Evolutionary conservation across 2,888 invertebrate genomes (phyloP), one percentile per base, ranked within the genome.

Genomic region (Tenthredo distinguenda): DNA sequence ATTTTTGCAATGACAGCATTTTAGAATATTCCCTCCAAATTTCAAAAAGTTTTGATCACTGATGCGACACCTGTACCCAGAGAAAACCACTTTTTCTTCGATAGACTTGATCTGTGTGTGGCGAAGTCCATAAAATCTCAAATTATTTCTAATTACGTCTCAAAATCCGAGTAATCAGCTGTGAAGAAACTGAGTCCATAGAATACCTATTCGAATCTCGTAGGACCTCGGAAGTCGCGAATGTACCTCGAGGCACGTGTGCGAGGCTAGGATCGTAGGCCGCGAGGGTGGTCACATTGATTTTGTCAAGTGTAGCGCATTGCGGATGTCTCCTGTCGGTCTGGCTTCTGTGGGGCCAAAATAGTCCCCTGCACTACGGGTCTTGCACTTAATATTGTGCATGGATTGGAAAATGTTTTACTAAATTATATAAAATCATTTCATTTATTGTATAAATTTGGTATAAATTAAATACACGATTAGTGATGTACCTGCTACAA

Each of bases 231-330:
- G 18, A 18, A 47, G n/a, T 31, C 50, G 34, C 21, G 50, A 12
- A 74, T 43, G 9, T 12, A 10, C 21, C 21, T 40, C 43, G 34
- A 31, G 83, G 47, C 65, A 83, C 65, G 50, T 50, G 83, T 83
- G 83, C 47, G 34, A n/a, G 50, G 83, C 31, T 71, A 71, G 47
- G 34, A 68, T 47, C 34, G 68, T 86, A 84, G 82, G 85, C 34
- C 85, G 76, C 72, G 79, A 81, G 55, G 83, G 82, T 81, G 84
- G 87, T 50, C 68, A 83, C 88, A 90, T 90, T 87, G 90, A 90
- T 90, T 90, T 89, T 89, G 86, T 88, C 85, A 86, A 86, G 83
- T 71, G 86, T 89, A 89, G 90, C 90, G 90, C 90, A 90, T 88
- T 90, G 90, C 90, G 89, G 90, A 87, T 87, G 87, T 89, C 89